These are phyloP conservation scores for Neogobius melanostomus DNA, from an alignment of 2,113 vertebrate genomes.

Conservation along the genomic window DNA sequence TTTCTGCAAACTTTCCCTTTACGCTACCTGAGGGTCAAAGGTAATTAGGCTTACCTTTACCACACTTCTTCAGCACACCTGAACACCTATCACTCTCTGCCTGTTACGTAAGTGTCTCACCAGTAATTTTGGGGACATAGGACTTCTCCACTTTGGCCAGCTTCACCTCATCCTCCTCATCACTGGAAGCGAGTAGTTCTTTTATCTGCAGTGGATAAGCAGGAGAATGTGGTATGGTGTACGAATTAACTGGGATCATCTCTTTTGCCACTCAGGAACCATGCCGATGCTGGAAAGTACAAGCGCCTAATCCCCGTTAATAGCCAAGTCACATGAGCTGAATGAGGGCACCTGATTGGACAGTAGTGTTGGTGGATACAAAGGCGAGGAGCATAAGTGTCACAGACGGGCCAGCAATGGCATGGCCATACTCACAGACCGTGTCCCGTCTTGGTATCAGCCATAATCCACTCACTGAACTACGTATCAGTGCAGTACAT, in stretches of 20 bases:
- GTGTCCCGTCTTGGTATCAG: slow-evolving; percentile 38
- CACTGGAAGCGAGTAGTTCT: slow-evolving; percentile 92
- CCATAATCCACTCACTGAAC: slow-evolving; percentile 57
- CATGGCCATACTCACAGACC: slow-evolving; percentile 25
- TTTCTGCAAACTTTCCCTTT: slow-evolving; percentile 96
- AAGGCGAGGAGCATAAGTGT: slow-evolving; percentile 57
- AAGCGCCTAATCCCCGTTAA: slow-evolving; percentile 70
- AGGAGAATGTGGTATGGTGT: slow-evolving; percentile 54
- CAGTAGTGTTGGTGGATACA: slow-evolving; percentile 36
- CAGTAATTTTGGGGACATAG: slow-evolving; percentile 96
- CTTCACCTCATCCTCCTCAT: slow-evolving; percentile 87
- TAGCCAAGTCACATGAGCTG: slow-evolving; percentile 61
- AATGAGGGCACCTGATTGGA: slow-evolving; percentile 65
- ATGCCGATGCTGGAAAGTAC: slow-evolving; percentile 71
- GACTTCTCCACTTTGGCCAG: slow-evolving; percentile 87
- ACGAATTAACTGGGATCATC: slow-evolving; percentile 76
- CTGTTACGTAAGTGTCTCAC: slow-evolving; percentile 71
- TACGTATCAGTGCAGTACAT: slow-evolving; percentile 29
- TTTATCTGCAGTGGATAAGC: slow-evolving; percentile 79
- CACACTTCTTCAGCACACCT: background rate
- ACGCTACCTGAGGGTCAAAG: slow-evolving; percentile 85
- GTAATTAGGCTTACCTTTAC: slow-evolving; percentile 25
- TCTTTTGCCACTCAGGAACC: slow-evolving; percentile 65
- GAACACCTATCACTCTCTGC: background rate
- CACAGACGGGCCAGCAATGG: slow-evolving; percentile 24